Evolutionary conservation across 2,797 vertebrate species (phyloP).

Genomic region (Myripristis jacobus): DNA sequence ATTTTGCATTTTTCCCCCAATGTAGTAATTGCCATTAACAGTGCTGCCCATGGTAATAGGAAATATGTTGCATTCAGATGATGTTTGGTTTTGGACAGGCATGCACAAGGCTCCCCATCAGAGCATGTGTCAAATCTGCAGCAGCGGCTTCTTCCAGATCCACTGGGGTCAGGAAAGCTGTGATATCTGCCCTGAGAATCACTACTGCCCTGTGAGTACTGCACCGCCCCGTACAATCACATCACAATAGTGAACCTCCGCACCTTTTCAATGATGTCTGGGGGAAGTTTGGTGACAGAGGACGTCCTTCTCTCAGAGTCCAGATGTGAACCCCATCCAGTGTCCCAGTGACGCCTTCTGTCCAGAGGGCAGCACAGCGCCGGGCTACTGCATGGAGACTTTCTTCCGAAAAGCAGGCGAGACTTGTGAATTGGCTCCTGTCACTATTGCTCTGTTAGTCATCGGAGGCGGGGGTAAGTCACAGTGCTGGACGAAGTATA

Average conservation of each 20-base stretch:
- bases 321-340: conserved; percentile 86
- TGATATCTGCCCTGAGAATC: conserved; percentile 88
- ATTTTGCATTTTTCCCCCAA: too few relatives aligned
- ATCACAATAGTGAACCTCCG: background rate
- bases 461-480: conserved; percentile 84
- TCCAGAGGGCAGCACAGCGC: conserved; percentile 85
- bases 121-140: conserved; percentile 85
- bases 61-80: background rate
- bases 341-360: conserved; percentile 92
- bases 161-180: conserved; percentile 85
- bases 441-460: conserved; percentile 86
- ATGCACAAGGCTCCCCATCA: conserved; percentile 84
- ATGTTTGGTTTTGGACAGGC: conserved; percentile 77
- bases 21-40: background rate
- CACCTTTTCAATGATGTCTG: background rate
- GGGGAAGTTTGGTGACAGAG: conserved; percentile 21
- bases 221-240: background rate
- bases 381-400: conserved; percentile 91
- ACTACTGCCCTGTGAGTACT: conserved; percentile 92
- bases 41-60: background rate
- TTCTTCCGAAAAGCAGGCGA: conserved; percentile 88
- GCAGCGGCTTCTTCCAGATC: conserved; percentile 86
- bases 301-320: conserved; percentile 80
- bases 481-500: background rate
- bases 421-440: conserved; percentile 87